Percentiles rank a stretch among this genome's conserved stretches.
phyloP scores from a whole-genome alignment of 2,888 invertebrate genomes.

The Celastrina argiolus region DNA sequence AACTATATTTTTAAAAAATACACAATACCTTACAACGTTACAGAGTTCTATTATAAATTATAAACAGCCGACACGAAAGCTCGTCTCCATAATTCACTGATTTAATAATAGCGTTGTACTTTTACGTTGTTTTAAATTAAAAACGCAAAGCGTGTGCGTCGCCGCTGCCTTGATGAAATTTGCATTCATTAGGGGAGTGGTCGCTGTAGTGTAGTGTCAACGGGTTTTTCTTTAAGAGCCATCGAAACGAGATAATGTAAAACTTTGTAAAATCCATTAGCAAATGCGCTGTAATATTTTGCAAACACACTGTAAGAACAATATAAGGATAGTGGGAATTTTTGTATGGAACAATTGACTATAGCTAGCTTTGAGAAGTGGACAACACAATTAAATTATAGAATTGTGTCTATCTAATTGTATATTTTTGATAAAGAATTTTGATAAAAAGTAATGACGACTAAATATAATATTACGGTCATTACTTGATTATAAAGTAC shows the following conservation, averaged over 20 bases:
- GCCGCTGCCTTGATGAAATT: constrained; percentile 58
- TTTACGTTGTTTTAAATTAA: constrained; percentile 46
- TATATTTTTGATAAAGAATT: too few relatives aligned
- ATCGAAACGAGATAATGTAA: constrained; percentile 36
- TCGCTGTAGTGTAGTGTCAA: constrained; percentile 47
- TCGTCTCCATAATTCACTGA: constrained; percentile 27
- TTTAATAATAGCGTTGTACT: constrained; percentile 32
- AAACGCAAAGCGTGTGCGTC: constrained; percentile 50
- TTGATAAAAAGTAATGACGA: too few relatives aligned
- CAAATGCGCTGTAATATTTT: background rate
- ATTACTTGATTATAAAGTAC: too few relatives aligned
- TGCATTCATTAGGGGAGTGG: constrained; percentile 66
- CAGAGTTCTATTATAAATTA: constrained; percentile 11
- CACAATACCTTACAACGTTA: background rate
- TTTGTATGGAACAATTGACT: too few relatives aligned
- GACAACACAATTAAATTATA: too few relatives aligned
- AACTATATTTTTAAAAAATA: background rate
- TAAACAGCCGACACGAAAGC: constrained; percentile 17
- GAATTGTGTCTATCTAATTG: too few relatives aligned
- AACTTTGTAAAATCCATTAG: constrained; percentile 29
- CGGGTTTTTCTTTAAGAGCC: constrained; percentile 46
- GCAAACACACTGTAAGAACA: too few relatives aligned
- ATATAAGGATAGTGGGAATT: too few relatives aligned
- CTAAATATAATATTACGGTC: too few relatives aligned
- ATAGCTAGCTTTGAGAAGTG: too few relatives aligned